A percentile compares a stretch with the other conserved stretches of the same genome.
Evolutionary conservation across 2,113 vertebrate species (phyloP).

Genomic region (Ariopsis seemanni): DNA sequence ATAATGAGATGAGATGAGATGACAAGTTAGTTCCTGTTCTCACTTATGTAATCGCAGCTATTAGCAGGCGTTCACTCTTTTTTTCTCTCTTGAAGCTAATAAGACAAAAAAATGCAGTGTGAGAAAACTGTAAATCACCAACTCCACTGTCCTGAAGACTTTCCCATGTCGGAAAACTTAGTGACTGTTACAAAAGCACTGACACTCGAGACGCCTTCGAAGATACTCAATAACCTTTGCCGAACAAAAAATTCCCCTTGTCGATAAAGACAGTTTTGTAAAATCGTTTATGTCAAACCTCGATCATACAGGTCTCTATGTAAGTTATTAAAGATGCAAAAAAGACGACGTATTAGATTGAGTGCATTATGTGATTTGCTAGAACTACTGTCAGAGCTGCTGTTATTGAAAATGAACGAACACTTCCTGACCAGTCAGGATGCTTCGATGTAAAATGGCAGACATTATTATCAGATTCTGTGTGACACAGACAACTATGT

Average conservation of each 20-base stretch:
- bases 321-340: neutral
- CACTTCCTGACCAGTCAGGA: neutral
- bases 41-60: neutral
- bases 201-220: neutral
- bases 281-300: neutral
- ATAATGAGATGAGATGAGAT: too few species aligned
- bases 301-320: neutral
- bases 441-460: neutral
- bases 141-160: neutral
- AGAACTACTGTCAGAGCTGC: neutral
- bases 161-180: neutral
- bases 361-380: neutral
- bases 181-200: neutral
- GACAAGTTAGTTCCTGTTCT: neutral
- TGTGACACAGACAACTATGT: neutral
- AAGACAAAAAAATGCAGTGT: neutral
- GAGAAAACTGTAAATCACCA: neutral
- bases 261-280: neutral
- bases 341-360: neutral
- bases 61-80: neutral
- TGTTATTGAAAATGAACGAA: neutral
- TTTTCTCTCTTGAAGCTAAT: too few species aligned
- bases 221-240: neutral
- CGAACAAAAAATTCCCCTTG: neutral
- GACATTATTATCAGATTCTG: neutral